Conservation (phyloP, 2,113 vertebrate species). For the Odontesthes bonariensis region DNA sequence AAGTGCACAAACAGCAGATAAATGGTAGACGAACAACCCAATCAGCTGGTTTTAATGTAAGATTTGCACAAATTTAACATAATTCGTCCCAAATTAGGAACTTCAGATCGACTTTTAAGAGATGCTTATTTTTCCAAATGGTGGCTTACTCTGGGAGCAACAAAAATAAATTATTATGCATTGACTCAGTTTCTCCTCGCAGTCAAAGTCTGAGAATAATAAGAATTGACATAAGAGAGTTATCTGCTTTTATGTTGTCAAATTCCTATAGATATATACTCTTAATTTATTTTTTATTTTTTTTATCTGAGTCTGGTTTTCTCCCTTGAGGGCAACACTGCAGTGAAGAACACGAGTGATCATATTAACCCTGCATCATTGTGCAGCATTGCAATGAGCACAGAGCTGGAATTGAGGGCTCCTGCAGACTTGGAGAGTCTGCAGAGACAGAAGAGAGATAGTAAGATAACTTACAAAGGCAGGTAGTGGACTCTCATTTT, state of each 20-base stretch:
- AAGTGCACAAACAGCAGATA: neutral
- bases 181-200: neutral
- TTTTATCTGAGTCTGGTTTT: constrained; percentile 15
- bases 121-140: constrained; percentile 9
- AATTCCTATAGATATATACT: constrained; percentile 17
- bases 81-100: no score
- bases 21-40: neutral
- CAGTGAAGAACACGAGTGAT: constrained; percentile 25
- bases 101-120: neutral
- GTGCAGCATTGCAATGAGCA: constrained; percentile 29
- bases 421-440: constrained; percentile 9
- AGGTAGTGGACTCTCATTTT: constrained; percentile 10
- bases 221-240: neutral
- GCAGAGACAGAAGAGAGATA: neutral
- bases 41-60: neutral
- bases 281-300: neutral
- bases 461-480: constrained; percentile 14
- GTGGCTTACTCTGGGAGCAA: neutral
- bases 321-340: constrained; percentile 10
- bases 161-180: neutral
- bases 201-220: neutral
- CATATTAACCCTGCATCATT: constrained; percentile 34
- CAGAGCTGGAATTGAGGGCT: constrained; percentile 20
- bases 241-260: constrained; percentile 13
- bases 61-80: no score